Evolutionary conservation across 2,113 vertebrate species (phyloP).

Genomic region (Percopsis transmontana): DNA sequence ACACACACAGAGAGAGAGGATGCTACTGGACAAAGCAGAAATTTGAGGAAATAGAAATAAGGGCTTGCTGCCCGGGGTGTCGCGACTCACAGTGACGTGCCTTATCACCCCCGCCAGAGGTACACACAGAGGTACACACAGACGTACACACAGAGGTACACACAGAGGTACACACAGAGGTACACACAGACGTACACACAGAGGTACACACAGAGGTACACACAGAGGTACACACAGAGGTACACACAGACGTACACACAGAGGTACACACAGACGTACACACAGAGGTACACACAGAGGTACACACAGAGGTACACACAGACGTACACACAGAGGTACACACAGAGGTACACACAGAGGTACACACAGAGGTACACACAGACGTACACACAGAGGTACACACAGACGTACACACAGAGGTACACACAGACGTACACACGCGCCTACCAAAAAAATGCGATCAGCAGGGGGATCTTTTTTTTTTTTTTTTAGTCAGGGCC

Average conservation of each 20-base stretch:
- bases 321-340: constrained; percentile 29
- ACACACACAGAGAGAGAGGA: constrained; percentile 27
- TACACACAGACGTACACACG: constrained; percentile 30
- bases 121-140: no score
- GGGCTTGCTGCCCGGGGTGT: constrained; percentile 57
- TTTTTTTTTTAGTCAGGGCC: constrained; percentile 61
- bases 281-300: constrained; percentile 36
- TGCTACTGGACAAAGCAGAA: constrained; percentile 37
- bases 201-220: constrained; percentile 29
- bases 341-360: constrained; percentile 26
- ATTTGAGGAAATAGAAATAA: constrained; percentile 48
- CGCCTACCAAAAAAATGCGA: constrained; percentile 11
- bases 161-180: constrained; percentile 26
- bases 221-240: no score
- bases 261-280: constrained; percentile 30
- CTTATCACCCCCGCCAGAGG: constrained; percentile 37
- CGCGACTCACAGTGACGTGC: constrained; percentile 29
- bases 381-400: constrained; percentile 29
- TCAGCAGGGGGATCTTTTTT: constrained; percentile 56
- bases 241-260: constrained; percentile 30
- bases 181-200: constrained; percentile 30
- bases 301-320: constrained; percentile 29
- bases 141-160: constrained; percentile 29
- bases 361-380: no score
- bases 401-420: constrained; percentile 27